phyloP scores from a whole-genome alignment of 2,888 invertebrate genomes.

The Steinernema scapterisci region DNA sequence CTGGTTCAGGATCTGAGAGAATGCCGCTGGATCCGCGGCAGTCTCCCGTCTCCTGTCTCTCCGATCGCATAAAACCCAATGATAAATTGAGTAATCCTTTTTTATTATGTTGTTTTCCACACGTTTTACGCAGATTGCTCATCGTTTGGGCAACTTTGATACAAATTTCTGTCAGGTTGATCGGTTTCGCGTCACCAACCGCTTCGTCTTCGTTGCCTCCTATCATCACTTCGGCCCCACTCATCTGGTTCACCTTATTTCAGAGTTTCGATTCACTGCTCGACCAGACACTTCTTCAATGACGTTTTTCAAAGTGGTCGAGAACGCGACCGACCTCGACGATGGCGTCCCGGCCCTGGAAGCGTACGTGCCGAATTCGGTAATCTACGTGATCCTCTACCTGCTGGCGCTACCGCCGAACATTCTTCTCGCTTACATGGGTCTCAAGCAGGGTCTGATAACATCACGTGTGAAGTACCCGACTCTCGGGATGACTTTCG shows the following conservation, averaged over 20 bases:
- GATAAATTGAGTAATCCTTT: slow-evolving; percentile 28
- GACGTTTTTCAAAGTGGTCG: slow-evolving; percentile 50
- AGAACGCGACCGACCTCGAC: slow-evolving; percentile 36
- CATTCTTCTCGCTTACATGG: slow-evolving; percentile 51
- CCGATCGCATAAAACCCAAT: slow-evolving; percentile 21
- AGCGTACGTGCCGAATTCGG: slow-evolving; percentile 48
- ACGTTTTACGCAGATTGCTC: slow-evolving; percentile 25
- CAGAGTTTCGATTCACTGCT: background rate
- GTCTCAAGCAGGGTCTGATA: slow-evolving; percentile 47
- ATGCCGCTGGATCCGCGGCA: background rate
- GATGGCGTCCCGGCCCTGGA: slow-evolving; percentile 44
- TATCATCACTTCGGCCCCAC: background rate
- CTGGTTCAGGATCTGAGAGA: background rate
- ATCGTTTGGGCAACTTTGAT: slow-evolving; percentile 17
- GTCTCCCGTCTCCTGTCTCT: background rate
- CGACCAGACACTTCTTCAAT: slow-evolving; percentile 22
- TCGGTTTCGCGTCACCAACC: slow-evolving; percentile 5
- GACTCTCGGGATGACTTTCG: slow-evolving; percentile 51
- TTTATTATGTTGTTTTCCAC: slow-evolving; percentile 30
- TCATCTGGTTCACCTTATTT: background rate
- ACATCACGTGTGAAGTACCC: slow-evolving; percentile 51
- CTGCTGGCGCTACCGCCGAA: slow-evolving; percentile 50
- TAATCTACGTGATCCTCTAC: slow-evolving; percentile 52
- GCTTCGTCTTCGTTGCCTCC: background rate
- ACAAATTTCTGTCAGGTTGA: background rate